These are phyloP conservation scores for Aurelia aurita DNA, from an alignment of 30 jellyfish, hydroid and myxozoan species.

Conservation along the genomic window DNA sequence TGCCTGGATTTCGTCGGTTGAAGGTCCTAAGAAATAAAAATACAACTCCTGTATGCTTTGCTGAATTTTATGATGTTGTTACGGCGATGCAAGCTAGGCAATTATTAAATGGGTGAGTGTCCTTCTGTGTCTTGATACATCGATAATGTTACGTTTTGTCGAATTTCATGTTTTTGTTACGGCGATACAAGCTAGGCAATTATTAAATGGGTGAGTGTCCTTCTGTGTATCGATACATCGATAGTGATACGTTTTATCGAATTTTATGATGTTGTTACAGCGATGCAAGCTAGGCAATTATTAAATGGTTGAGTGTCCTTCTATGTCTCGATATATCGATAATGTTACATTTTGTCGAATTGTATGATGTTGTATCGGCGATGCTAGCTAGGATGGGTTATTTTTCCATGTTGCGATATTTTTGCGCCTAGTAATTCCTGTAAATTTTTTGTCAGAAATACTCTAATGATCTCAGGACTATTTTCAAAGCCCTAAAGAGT, in stretches of 20 bases:
- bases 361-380: conserved; percentile 54
- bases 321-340: background rate
- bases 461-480: too few species aligned
- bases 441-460: too few species aligned
- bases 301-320: conserved; percentile 61
- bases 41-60: conserved; percentile 89
- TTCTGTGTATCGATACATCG: background rate
- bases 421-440: conserved; percentile 12
- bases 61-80: conserved; percentile 81
- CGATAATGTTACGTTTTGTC: conserved; percentile 7
- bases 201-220: conserved; percentile 61
- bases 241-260: conserved; percentile 30
- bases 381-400: conserved; percentile 79
- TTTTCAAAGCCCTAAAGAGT: too few species aligned
- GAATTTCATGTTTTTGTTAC: conserved; percentile 53
- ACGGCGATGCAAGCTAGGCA: conserved; percentile 86
- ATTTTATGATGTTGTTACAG: conserved; percentile 56
- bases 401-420: background rate
- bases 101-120: conserved; percentile 80
- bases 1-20: conserved; percentile 90
- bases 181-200: conserved; percentile 72
- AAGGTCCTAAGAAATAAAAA: conserved; percentile 85
- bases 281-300: conserved; percentile 66
- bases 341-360: conserved; percentile 37
- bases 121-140: background rate